Base-by-base conservation (phyloP, 2,797 vertebrate species). In the Propithecus perrieri region DNA sequence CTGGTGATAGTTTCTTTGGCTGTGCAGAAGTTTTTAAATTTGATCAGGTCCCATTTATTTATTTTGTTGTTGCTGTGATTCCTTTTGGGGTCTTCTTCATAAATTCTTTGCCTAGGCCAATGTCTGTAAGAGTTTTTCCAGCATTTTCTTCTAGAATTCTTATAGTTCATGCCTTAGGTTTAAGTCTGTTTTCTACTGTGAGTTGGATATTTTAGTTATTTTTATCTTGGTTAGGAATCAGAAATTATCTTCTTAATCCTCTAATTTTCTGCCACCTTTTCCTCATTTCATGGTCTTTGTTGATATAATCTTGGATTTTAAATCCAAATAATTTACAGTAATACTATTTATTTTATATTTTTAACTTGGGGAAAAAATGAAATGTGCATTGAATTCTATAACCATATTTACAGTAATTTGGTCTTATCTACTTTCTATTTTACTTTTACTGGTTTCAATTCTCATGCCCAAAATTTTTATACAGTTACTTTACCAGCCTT, bases 281-380 rank as follows among this genome's bases (percentile, higher is more conserved):
- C 59, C 14, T 94, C 43, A 71, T 80, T 80, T 75, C 35, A 72
- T 92, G 9, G 53, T 69, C 46, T 92, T 90, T 90, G 15, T 84
- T 83, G 55, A 78, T 35, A 35, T 38, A 72, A 86, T 43, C 28
- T 43, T 78, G 38, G 55, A 87, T 67, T 97, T 96, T 61, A 90
- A 92, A 96, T 67, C 12, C 13, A 74, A 71, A 30, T 74, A 84
- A 93, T 61, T 75, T 93, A 50, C 59, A 94, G 84, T 84, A 55
- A 79, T 84, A 69, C 22, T 55, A 8, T 53, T n/a, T 20, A 75
- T 30, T 59, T 91, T 48, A 43, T 69, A 86, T 35, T 94, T 93
- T 79, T 14, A 50, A 46, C 48, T 79, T 81, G 30, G 78, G n/a
- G 48, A 74, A 76, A 43, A 48, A 9, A 30, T 69, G 30, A 90